Evolutionary conservation across 2,888 invertebrate genomes (phyloP), one percentile per base, ranked within the genome.

Genomic region (Chrysolina haemoptera): DNA sequence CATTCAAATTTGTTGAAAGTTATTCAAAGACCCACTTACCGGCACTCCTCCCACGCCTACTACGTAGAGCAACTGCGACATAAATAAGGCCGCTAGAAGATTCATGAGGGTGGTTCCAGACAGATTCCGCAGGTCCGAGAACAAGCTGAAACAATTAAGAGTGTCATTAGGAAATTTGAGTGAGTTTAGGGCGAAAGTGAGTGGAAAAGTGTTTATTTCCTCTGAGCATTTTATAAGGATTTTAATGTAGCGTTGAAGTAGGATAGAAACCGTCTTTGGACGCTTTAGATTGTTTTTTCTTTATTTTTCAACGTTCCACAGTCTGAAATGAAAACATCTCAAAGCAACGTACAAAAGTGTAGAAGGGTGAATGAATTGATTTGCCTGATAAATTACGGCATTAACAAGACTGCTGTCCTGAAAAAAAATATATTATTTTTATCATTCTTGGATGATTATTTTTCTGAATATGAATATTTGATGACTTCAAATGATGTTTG

Each of bases 91-190:
- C 50, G 92, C 92, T 83, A 93, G 86, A 75, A 93, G 88, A 87
- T 93, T 93, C 90, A 93, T 91, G 80, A 93, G 87, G 16, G 92
- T 91, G 75, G 92, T 92, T 50, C 92, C 93, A 50, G 92, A 91
- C 80, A 93, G 87, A 82, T 91, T 92, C 72, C 92, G 89, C 76
- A 92, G 88, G 84, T 93, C 92, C 76, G 92, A 92, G 86, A 93
- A 93, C 82, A 93, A 89, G 84, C 92, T 93, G 90, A 70, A 90
- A 90, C 84, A 88, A 84, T 71, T 68, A 74, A 74, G 73, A 62
- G 50, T 62, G 48, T 35, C 50, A 48, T 75, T 62, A 76, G 59
- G 16, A 27, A 27, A 68, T 55, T 41, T 40, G 16, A 68, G 67
- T 48, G 46, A 40, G 48, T 35, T 18, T 11, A 64, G 18, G 22